Evolutionary conservation across 2,113 vertebrate species (phyloP), one percentile per base, ranked within the genome.

Genomic region (Alethe castanea): DNA sequence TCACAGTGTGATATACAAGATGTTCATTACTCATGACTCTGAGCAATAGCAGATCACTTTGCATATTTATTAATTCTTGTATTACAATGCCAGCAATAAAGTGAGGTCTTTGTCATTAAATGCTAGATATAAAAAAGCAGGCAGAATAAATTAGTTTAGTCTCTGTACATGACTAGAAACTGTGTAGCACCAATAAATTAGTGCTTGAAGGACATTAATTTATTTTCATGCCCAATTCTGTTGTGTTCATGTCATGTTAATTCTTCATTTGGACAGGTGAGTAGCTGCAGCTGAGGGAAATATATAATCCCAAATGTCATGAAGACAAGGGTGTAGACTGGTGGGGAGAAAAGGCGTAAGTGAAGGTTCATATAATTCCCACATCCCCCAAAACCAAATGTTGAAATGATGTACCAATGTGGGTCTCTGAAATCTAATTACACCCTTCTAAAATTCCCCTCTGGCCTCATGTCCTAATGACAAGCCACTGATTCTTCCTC

Each of bases 61-160:
- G 76, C 88, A 95, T 95, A 90, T 96, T 95, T 95, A 97, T 95
- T 94, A 94, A 77, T 93, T 95, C 81, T 79, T 94, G 65, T 85
- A 88, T 94, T 95, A 95, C 74, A 88, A 78, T 50, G 33, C 36
- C 80, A 56, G 70, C 79, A 95, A 79, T 76, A 83, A 88, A 95
- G 19, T 20, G 20, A 74, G 14, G 64, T 77, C 38, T 47, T 86
- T 91, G 76, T 94, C 87, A 92, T 70, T 38, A 95, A 89, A 81
- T 38, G n/a, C 44, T 85, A 61, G 69, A 77, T 92, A 71, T 31
- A 45, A 77, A 85, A 84, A 95, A 73, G 22, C 2, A 1, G 8
- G 29, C 65, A 85, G 84, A 97, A 91, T 92, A 95, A 93, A 96
- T 97, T 85, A 91, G 22, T 57, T 92, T 50, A 85, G n/a, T 35